These are phyloP conservation scores for Zaprionus gabonicus DNA, from an alignment of 1,140 invertebrate genomes.

Conservation along the genomic window DNA sequence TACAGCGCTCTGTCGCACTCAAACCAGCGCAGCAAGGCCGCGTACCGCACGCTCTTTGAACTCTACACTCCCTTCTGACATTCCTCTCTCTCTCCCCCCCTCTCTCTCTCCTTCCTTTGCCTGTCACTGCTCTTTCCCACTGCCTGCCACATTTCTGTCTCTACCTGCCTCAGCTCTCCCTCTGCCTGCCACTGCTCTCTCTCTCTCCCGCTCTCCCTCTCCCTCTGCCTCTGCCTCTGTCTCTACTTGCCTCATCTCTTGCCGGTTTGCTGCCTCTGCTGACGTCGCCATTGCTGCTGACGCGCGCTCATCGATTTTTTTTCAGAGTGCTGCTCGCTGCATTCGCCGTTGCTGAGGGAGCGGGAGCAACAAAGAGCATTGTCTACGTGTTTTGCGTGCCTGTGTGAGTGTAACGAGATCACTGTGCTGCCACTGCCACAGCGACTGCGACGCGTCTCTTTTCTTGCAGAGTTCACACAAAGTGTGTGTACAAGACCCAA, in stretches of 20 bases:
- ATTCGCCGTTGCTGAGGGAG: constrained; percentile 51
- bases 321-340: constrained; percentile 53
- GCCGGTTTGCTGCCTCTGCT: not conserved
- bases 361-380: constrained; percentile 76
- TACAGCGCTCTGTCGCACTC: constrained; percentile 45
- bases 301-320: constrained; percentile 60
- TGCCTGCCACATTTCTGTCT: not conserved
- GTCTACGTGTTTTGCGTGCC: constrained; percentile 61
- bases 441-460: constrained; percentile 38
- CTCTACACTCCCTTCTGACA: constrained; percentile 47
- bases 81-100: not conserved
- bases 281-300: not conserved
- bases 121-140: not conserved
- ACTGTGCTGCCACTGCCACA: constrained; percentile 59
- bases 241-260: not conserved
- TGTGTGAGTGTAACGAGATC: constrained; percentile 82
- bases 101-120: not conserved
- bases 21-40: constrained; percentile 37
- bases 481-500: constrained; percentile 16
- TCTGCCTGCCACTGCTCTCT: no score
- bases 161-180: not conserved
- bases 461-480: constrained; percentile 76
- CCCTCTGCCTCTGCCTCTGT: not conserved
- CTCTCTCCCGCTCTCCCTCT: constrained; percentile 2
- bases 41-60: constrained; percentile 56